Evolutionary conservation across 2,888 invertebrate species (phyloP).

Genomic region (Nephrotoma appendiculata): DNA sequence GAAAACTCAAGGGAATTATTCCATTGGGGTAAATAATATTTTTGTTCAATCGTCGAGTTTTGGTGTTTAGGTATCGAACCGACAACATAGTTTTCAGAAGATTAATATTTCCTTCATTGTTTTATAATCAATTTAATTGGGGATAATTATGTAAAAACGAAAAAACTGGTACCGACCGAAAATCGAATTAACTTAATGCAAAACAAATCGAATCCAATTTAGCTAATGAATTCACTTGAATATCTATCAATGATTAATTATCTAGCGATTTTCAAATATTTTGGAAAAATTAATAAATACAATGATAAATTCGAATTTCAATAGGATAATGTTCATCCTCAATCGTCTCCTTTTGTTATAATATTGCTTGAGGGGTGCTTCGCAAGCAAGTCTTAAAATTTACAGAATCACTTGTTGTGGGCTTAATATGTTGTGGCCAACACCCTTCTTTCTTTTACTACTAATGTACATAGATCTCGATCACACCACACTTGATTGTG

Average conservation of each 20-base stretch:
- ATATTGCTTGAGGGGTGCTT: too few species aligned
- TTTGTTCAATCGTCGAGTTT: background rate
- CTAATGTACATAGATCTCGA: too few species aligned
- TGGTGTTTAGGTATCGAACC: background rate
- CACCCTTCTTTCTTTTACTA: too few species aligned
- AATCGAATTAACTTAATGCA: background rate
- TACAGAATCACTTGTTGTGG: too few species aligned
- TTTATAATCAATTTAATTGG: too few species aligned
- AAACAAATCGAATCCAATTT: background rate
- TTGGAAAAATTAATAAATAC: background rate
- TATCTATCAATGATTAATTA: background rate
- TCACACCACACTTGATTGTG: too few species aligned
- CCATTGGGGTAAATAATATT: background rate
- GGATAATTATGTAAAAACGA: background rate
- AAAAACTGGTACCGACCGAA: background rate
- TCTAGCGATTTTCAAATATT: background rate
- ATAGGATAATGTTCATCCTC: too few species aligned
- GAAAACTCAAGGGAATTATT: background rate
- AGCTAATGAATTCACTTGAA: background rate
- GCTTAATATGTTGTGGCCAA: too few species aligned
- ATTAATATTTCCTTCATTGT: background rate
- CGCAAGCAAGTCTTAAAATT: too few species aligned
- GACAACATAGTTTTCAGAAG: background rate
- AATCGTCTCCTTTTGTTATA: too few species aligned
- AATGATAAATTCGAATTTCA: too few species aligned